Base-by-base conservation (phyloP, 2,113 vertebrate species). In the Pseudorectes ferrugineus region DNA sequence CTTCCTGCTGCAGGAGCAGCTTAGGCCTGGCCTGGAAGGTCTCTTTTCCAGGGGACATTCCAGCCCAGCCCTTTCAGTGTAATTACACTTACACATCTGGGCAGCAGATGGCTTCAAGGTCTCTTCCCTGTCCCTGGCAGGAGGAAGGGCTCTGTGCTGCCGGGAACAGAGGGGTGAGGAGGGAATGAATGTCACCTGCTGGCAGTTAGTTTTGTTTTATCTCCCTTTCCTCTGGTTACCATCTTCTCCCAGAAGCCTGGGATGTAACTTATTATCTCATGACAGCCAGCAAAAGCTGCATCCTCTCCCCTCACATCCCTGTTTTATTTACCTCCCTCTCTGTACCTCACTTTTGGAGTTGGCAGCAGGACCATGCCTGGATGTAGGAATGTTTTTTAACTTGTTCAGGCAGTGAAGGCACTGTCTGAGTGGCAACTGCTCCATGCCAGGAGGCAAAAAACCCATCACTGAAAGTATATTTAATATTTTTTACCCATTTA, bases 91-190 rank as follows among this genome's bases (percentile, higher is more conserved):
- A 90, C 85, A 52, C 96, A 96, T 90, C 96, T 95, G 94, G 89
- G 94, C 49, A 76, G 85, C 96, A 95, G 91, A 91, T 96, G 93
- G 96, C 93, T 95, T 95, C 96, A 95, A 95, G 94, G 96, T 93
- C 91, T 82, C 66, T 43, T 65, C 71, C 78, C 48, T 18, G 85
- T 85, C 71, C 80, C 73, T 1, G 0, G 75, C 48, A 71, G 61
- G 46, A 92, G 62, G 71, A 85, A 94, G 43, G 79, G 40, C 57
- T 22, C 19, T 33, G 25, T 24, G 75, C 71, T 85, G 89, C 78
- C 3, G 6, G 68, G 35, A 70, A 2, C 57, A 49, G 84, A 92
- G 80, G 35, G 70, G 33, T 2, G 40, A 72, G 62, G 20, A 80
- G 74, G 68, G 92, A 62, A 76, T 51, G 22, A 72, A 57, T 48